These are phyloP conservation scores for Camelus dromedarius DNA, from an alignment of 2,113 vertebrate genomes.

Conservation along the genomic window DNA sequence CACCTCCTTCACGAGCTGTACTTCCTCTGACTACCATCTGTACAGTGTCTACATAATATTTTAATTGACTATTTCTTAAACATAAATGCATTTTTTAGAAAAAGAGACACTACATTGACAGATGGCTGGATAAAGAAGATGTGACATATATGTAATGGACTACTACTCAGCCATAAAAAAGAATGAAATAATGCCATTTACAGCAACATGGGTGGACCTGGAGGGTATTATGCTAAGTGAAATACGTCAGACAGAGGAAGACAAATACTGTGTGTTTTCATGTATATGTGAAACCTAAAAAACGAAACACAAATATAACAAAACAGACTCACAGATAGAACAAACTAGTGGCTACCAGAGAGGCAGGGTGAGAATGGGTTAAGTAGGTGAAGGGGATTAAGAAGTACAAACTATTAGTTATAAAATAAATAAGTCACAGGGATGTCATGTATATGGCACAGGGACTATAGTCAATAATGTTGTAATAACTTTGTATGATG, in stretches of 20 bases:
- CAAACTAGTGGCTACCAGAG: not conserved
- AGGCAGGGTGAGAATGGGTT: not conserved
- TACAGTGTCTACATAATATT: not conserved
- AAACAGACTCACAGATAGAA: not conserved
- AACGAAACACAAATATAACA: not conserved
- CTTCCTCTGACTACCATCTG: not conserved
- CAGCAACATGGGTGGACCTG: not conserved
- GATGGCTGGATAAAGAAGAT: not conserved
- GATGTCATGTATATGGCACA: not conserved
- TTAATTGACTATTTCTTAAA: not conserved
- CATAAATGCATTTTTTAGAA: not conserved
- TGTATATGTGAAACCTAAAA: not conserved
- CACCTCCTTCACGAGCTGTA: not conserved
- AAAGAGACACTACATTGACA: not conserved
- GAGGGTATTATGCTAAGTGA: not conserved
- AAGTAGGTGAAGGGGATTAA: not conserved
- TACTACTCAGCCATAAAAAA: not conserved
- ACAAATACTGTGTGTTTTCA: not conserved
- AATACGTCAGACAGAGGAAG: not conserved
- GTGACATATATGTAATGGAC: not conserved
- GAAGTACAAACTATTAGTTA: not conserved
- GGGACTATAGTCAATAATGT: not conserved
- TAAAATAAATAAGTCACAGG: not conserved
- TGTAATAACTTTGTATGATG: not conserved
- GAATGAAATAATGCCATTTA: not conserved